A percentile compares a stretch with the other conserved stretches of the same genome.
Conservation (phyloP, 2,888 invertebrate species). For the Spisula subtruncata region DNA sequence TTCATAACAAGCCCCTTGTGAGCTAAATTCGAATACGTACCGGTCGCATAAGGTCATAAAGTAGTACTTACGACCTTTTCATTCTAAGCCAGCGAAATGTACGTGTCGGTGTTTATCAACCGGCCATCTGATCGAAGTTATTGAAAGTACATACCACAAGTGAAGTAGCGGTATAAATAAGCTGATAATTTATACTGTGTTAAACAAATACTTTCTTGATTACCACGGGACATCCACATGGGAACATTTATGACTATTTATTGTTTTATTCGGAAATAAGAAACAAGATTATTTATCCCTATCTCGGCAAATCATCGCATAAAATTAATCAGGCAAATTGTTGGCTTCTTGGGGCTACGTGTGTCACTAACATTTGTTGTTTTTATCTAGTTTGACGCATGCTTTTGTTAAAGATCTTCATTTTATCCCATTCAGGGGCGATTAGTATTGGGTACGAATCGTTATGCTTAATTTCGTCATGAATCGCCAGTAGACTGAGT, state of each 20-base stretch:
- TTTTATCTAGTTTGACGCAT: neutral
- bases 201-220: neutral
- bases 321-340: conserved; percentile 11
- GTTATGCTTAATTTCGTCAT: conserved; percentile 40
- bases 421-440: neutral
- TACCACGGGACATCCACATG: neutral
- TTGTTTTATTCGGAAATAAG: neutral
- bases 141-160: too few relatives aligned
- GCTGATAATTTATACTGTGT: too few relatives aligned
- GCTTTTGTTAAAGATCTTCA: too few relatives aligned
- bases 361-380: neutral
- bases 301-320: neutral
- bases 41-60: too few relatives aligned
- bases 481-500: conserved; percentile 32
- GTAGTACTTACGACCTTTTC: too few relatives aligned
- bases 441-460: conserved; percentile 1
- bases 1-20: too few relatives aligned
- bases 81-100: too few relatives aligned
- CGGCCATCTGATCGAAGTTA: too few relatives aligned
- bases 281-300: neutral
- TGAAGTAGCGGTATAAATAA: too few relatives aligned
- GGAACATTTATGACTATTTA: neutral
- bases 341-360: neutral
- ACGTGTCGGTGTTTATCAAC: too few relatives aligned
- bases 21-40: too few relatives aligned